phyloP scores from a whole-genome alignment of 2,113 vertebrate species.

The Centropristis striata region DNA sequence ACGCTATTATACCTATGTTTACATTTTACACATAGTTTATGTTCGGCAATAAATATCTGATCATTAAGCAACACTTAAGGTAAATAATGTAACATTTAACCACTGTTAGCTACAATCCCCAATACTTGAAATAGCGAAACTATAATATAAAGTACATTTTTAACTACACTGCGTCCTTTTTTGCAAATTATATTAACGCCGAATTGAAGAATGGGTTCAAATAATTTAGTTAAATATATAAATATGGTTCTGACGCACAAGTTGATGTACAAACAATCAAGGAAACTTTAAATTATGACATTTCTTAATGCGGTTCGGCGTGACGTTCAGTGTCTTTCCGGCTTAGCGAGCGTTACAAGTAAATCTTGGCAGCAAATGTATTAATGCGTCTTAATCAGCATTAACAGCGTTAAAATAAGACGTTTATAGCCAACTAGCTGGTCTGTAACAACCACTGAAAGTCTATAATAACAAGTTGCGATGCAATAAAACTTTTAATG shows the following conservation, averaged over 20 bases:
- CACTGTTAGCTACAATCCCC: neutral
- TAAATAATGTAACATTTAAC: neutral
- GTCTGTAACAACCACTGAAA: neutral
- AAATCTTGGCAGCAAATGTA: neutral
- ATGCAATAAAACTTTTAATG: neutral
- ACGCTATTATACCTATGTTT: no score
- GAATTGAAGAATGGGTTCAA: neutral
- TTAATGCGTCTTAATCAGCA: neutral
- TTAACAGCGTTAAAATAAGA: neutral
- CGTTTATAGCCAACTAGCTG: neutral
- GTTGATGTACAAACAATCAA: accelerated
- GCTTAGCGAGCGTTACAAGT: neutral
- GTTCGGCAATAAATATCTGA: neutral
- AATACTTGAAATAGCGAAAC: neutral
- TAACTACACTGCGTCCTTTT: neutral
- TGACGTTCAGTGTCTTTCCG: neutral
- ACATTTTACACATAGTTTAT: no score
- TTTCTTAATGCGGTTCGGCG: neutral
- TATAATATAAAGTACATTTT: neutral
- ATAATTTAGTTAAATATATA: accelerated
- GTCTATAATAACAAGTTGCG: neutral
- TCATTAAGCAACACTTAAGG: neutral
- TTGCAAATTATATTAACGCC: neutral
- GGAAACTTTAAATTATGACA: accelerated
- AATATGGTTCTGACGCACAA: accelerated